Conservation (phyloP, 2,888 invertebrate species). For the Piscicola geometra region DNA sequence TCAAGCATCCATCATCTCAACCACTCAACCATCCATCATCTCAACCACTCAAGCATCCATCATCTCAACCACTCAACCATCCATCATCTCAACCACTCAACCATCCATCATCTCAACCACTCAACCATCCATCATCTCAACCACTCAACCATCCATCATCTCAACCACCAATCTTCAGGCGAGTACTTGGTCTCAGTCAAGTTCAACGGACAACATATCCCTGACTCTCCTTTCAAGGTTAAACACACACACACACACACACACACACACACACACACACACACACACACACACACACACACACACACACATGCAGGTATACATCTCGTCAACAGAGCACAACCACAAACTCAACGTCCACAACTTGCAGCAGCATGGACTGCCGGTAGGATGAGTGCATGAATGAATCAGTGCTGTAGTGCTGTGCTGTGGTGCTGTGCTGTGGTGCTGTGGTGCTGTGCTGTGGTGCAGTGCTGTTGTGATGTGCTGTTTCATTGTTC, state of each 20-base stretch:
- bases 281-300: too few relatives aligned
- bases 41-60: too few relatives aligned
- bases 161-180: constrained; percentile 60
- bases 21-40: too few relatives aligned
- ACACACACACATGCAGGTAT: constrained; percentile 80
- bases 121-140: not conserved
- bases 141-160: not conserved
- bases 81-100: too few relatives aligned
- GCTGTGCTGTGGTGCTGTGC: too few relatives aligned
- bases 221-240: constrained; percentile 93
- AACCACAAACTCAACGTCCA: constrained; percentile 70
- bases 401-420: too few relatives aligned
- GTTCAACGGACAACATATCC: constrained; percentile 98
- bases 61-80: too few relatives aligned
- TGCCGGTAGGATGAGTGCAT: constrained; percentile 51
- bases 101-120: not conserved
- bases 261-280: too few relatives aligned
- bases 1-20: too few relatives aligned
- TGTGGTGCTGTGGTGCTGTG: too few relatives aligned
- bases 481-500: constrained; percentile 1
- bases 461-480: not conserved
- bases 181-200: constrained; percentile 94
- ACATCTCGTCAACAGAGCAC: constrained; percentile 90
- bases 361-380: constrained; percentile 51
- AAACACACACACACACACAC: constrained; percentile 87